These are phyloP conservation scores for Mormyrops attenuatus DNA, from an alignment of 2,797 vertebrate species.

Conservation along the genomic window DNA sequence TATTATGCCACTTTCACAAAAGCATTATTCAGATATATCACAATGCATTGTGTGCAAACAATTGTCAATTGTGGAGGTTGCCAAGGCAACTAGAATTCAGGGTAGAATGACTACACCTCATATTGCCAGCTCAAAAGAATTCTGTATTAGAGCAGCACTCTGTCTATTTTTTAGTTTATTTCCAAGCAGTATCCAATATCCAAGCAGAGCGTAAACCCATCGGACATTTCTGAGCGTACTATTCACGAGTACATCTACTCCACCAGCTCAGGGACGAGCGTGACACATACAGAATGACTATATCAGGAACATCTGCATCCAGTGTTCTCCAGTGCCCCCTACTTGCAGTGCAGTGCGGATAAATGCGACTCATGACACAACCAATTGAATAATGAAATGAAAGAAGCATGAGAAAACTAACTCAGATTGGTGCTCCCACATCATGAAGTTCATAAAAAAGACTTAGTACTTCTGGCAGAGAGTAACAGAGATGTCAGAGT, in stretches of 20 bases:
- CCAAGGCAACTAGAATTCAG: conserved; percentile 14
- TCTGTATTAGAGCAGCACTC: background rate
- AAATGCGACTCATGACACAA: background rate
- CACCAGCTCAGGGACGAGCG: background rate
- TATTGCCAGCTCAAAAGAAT: background rate
- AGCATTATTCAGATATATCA: background rate
- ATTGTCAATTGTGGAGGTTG: conserved; percentile 19
- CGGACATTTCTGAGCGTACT: background rate
- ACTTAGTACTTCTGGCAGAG: background rate
- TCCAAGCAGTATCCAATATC: background rate
- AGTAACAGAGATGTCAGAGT: background rate
- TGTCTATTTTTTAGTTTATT: background rate
- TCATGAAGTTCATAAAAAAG: background rate
- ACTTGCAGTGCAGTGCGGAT: background rate
- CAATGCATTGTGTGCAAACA: background rate
- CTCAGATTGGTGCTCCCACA: too few relatives aligned
- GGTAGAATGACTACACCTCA: background rate
- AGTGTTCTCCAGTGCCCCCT: background rate
- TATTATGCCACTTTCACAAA: background rate
- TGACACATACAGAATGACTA: background rate
- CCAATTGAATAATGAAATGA: background rate
- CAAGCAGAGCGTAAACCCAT: background rate
- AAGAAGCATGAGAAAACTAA: background rate
- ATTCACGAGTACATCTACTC: background rate
- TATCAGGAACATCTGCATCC: background rate